These are phyloP conservation scores for Tiliqua scincoides DNA, from an alignment of 2,113 vertebrate genomes.

Conservation along the genomic window DNA sequence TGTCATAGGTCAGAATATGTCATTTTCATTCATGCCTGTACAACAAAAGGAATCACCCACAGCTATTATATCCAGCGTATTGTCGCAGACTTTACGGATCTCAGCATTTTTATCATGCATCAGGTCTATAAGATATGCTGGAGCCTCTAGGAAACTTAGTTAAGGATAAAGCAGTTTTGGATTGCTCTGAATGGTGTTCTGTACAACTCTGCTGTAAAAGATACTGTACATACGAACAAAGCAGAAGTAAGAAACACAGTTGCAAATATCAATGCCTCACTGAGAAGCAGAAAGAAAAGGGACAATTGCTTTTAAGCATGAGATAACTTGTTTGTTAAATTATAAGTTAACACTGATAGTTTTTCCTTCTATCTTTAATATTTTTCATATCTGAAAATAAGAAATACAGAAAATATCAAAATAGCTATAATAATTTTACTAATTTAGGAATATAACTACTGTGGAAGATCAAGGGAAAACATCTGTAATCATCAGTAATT, in stretches of 20 bases:
- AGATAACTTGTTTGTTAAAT: background rate
- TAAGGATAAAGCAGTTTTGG: conserved; percentile 71
- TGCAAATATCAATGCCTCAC: background rate
- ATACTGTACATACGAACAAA: background rate
- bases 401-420: too few species aligned
- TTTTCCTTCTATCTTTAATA: too few species aligned
- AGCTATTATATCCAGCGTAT: conserved; percentile 95
- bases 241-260: background rate
- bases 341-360: too few species aligned
- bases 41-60: conserved; percentile 75
- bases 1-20: background rate
- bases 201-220: background rate
- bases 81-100: conserved; percentile 96
- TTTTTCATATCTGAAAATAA: too few species aligned
- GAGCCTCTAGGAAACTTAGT: conserved; percentile 85
- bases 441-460: too few species aligned
- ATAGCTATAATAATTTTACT: too few species aligned
- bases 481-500: too few species aligned
- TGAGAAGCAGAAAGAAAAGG: conserved; percentile 13
- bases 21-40: background rate
- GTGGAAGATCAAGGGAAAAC: too few species aligned
- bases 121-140: conserved; percentile 95
- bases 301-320: background rate
- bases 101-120: conserved; percentile 97
- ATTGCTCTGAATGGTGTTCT: background rate